Percentiles rank a stretch among this genome's conserved stretches.
These are phyloP conservation scores for Crotalus tigris DNA, from an alignment of 2,113 vertebrate genomes.

Conservation along the genomic window DNA sequence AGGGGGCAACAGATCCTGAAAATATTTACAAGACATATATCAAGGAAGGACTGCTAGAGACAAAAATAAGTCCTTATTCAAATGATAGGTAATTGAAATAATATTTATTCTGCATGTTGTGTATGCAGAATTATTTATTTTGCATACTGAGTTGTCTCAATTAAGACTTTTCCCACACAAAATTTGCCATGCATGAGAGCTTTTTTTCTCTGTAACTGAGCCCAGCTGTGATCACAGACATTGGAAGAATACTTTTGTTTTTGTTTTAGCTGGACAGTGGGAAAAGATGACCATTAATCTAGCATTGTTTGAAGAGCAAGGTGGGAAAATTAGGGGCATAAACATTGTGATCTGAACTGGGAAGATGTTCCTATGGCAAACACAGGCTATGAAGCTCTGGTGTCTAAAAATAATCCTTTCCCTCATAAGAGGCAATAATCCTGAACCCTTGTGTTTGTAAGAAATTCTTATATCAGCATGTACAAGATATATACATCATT, in stretches of 20 bases:
- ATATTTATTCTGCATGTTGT: conserved; percentile 54
- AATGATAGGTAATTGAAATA: conserved; percentile 30
- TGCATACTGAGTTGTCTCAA: conserved; percentile 50
- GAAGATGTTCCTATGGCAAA: background rate
- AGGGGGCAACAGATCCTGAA: background rate
- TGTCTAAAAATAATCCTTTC: background rate
- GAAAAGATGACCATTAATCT: conserved; percentile 7
- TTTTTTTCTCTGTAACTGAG: conserved; percentile 33
- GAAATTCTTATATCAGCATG: background rate
- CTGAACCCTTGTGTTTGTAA: background rate
- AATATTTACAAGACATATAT: background rate
- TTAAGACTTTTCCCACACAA: conserved; percentile 31
- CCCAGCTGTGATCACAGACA: conserved; percentile 23
- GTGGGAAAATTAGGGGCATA: background rate
- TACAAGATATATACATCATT: background rate
- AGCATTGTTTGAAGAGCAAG: background rate
- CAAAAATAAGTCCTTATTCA: conserved; percentile 26
- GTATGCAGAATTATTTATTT: conserved; percentile 30
- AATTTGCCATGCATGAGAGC: conserved; percentile 44
- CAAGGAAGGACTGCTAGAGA: background rate
- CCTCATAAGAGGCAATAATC: conserved; percentile 19
- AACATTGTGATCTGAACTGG: background rate
- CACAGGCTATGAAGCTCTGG: background rate
- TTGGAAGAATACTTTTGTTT: conserved; percentile 29
- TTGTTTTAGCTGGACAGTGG: background rate